A percentile compares a stretch with the other conserved stretches of the same genome.
phyloP scores from a whole-genome alignment of 2,113 vertebrate species.

The Pavo muticus region DNA sequence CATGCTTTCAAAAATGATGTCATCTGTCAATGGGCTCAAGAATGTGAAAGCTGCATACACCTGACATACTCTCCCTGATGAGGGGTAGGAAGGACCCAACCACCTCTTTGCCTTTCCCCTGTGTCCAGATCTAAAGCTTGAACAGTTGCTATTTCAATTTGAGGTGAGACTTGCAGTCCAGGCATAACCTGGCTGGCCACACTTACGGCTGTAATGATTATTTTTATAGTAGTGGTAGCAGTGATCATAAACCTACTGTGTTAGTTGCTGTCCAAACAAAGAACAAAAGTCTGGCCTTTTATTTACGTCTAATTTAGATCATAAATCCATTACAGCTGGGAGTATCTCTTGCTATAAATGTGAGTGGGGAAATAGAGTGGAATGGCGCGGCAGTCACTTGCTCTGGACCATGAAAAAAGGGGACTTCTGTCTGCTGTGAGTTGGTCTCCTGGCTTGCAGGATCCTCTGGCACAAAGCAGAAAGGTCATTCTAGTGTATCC shows the following conservation, averaged over 20 bases:
- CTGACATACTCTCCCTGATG: background rate
- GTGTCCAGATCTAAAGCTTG: background rate
- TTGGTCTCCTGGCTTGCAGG: background rate
- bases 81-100: background rate
- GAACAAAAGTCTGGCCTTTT: background rate
- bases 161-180: background rate
- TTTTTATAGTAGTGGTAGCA: background rate
- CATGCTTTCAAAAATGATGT: conserved; percentile 69
- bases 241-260: background rate
- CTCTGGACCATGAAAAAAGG: background rate
- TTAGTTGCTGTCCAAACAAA: background rate
- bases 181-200: background rate
- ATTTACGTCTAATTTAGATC: background rate
- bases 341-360: background rate
- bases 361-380: background rate
- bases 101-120: background rate
- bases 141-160: background rate
- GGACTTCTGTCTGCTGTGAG: background rate
- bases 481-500: background rate
- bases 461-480: background rate
- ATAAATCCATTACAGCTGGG: background rate
- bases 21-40: conserved; percentile 61
- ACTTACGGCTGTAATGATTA: background rate
- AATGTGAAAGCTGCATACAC: background rate
- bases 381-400: background rate